Evolutionary conservation across 2,888 invertebrate genomes (phyloP).

Genomic region (Stegophylla sp.): DNA sequence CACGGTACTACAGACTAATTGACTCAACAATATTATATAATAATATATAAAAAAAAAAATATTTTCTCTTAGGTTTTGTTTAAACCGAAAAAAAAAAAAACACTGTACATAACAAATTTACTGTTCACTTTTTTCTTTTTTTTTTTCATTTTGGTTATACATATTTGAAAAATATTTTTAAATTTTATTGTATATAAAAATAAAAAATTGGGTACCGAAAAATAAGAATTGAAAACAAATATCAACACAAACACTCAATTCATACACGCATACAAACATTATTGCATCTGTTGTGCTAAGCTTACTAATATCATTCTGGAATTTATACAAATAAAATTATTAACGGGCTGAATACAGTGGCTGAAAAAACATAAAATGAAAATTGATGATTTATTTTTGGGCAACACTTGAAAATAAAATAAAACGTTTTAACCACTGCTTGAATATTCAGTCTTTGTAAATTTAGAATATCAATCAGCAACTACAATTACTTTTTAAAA

Average conservation of each 20-base stretch:
- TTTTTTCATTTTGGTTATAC: not conserved
- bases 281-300: conserved; percentile 20
- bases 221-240: conserved; percentile 48
- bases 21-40: conserved; percentile 56
- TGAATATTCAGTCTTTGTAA: conserved; percentile 57
- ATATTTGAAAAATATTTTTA: conserved; percentile 27
- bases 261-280: conserved; percentile 10
- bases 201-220: conserved; percentile 45
- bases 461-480: conserved; percentile 58
- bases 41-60: conserved; percentile 39
- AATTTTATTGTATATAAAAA: conserved; percentile 52
- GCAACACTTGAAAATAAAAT: not conserved
- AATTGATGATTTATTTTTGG: not conserved
- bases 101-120: conserved; percentile 55
- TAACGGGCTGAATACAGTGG: conserved; percentile 37
- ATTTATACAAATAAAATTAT: conserved; percentile 29
- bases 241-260: conserved; percentile 24
- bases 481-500: conserved; percentile 35
- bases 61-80: conserved; percentile 37
- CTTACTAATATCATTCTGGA: conserved; percentile 4
- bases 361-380: not conserved
- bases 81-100: conserved; percentile 37
- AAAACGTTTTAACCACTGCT: conserved; percentile 50
- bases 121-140: not conserved
- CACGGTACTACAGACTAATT: conserved; percentile 57